Percentiles rank a stretch among this genome's conserved stretches.
phyloP scores from a whole-genome alignment of 2,113 vertebrate genomes.

The Octodon degus region DNA sequence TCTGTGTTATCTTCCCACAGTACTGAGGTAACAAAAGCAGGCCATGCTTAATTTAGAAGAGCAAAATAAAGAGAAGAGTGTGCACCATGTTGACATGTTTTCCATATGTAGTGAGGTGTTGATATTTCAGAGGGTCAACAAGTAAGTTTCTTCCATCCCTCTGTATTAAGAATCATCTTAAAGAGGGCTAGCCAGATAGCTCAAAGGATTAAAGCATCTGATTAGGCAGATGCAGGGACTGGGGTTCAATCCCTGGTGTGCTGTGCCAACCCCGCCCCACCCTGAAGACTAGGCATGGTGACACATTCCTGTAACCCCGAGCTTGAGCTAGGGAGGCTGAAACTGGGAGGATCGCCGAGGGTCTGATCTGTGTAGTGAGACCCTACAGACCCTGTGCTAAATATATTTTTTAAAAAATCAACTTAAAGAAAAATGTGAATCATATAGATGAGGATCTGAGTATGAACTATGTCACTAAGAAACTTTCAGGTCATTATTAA shows the following conservation, averaged over 20 bases:
- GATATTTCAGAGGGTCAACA: not conserved
- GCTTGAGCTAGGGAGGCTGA: too few relatives aligned
- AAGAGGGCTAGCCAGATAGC: not conserved
- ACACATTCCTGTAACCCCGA: too few relatives aligned
- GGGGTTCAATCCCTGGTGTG: too few relatives aligned
- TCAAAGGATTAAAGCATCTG: too few relatives aligned
- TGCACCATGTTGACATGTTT: not conserved
- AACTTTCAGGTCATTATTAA: not conserved
- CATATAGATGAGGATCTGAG: not conserved
- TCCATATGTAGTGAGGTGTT: not conserved
- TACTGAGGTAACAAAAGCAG: not conserved
- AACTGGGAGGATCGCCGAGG: too few relatives aligned
- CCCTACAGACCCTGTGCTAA: too few relatives aligned
- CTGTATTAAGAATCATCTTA: not conserved
- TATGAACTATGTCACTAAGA: not conserved
- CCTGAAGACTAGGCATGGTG: too few relatives aligned
- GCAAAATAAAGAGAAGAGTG: not conserved
- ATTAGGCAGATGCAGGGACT: too few relatives aligned
- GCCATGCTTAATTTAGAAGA: not conserved
- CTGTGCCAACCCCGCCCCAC: too few relatives aligned
- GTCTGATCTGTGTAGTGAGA: too few relatives aligned
- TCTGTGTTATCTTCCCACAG: not conserved
- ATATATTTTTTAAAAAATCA: too few relatives aligned
- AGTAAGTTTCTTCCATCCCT: not conserved
- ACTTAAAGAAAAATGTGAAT: not conserved